Conservation (phyloP, 1,140 invertebrate genomes). For the Goniozus legneri region DNA sequence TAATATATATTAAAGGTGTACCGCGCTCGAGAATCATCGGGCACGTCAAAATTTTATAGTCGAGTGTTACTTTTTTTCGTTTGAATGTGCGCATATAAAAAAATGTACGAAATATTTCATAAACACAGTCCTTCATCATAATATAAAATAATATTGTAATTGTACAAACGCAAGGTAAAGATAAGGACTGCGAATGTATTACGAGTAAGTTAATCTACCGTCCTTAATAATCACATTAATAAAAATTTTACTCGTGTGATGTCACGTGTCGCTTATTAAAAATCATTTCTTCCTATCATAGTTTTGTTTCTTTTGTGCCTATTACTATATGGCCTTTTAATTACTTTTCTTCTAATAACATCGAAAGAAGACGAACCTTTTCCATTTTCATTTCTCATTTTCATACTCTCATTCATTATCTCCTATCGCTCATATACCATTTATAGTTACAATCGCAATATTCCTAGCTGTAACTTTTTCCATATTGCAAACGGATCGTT, state of each 20-base stretch:
- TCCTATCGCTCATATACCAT: too few relatives aligned
- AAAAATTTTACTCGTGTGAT: constrained; percentile 9
- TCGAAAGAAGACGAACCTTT: constrained; percentile 12
- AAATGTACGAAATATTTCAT: background rate
- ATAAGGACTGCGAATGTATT: constrained; percentile 34
- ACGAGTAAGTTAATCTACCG: constrained; percentile 19
- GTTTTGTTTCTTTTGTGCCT: too few relatives aligned
- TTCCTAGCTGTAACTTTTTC: too few relatives aligned
- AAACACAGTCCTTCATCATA: constrained; percentile 37
- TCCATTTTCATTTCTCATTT: constrained; percentile 5
- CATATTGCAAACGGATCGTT: too few relatives aligned
- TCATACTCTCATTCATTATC: constrained; percentile 6
- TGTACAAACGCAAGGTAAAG: constrained; percentile 36
- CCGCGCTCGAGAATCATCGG: too few relatives aligned
- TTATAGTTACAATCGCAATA: too few relatives aligned
- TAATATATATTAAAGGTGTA: too few relatives aligned
- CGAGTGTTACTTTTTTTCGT: background rate
- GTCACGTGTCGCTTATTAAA: constrained; percentile 15
- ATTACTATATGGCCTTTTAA: too few relatives aligned
- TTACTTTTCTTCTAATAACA: too few relatives aligned
- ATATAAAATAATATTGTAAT: constrained; percentile 26
- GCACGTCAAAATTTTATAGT: too few relatives aligned
- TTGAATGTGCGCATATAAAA: background rate
- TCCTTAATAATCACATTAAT: background rate
- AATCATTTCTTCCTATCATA: too few relatives aligned